Base-by-base conservation (phyloP, 1,140 invertebrate genomes). In the Ceratoteleas bidentatus region DNA sequence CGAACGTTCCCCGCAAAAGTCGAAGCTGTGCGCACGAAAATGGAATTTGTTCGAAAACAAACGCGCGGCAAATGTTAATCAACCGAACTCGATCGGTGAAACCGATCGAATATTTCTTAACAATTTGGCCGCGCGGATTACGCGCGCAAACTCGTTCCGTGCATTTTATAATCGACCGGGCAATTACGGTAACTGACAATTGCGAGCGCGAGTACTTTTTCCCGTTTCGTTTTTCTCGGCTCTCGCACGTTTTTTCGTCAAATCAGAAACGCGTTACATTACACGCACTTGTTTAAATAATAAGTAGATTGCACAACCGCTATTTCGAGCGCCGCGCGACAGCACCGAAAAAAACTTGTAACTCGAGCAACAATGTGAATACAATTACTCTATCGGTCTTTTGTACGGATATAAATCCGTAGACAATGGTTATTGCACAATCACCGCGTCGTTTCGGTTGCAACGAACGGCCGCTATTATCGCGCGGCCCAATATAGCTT, bases 341-440 rank as follows among this genome's bases (percentile, higher is more conserved):
- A n/a, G n/a, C n/a, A n/a, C n/a, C 9, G 9, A 33, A 57, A 43
- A 15, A 61, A 72, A 47, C 58, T 53, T 68, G 36, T 33, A 11
- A 62, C 32, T 56, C 11, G 9, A 58, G 47, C n/a, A 61, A 56
- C 33, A 57, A 70, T 54, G 33, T 52, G 50, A 58, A 61, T 58
- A 52, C 50, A 58, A 78, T 70, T 58, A 70, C 38, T 52, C 43
- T n/a, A 69, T 62, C 45, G 52, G 36, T 65, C 66, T 66, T 79
- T 70, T 72, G 60, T 57, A 32, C 60, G 47, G 70, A 77, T 65
- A 70, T 65, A 50, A 61, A 73, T 73, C 62, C 72, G 56, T 43
- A 68, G 73, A 68, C 73, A 76, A 76, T 73, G 61, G 56, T 68
- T 70, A 73, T 72, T 72, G 68, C 61, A 62, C 68, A 79, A 73